These are phyloP conservation scores for Garrulus glandarius DNA, from an alignment of 2,797 vertebrate species.

Conservation along the genomic window DNA sequence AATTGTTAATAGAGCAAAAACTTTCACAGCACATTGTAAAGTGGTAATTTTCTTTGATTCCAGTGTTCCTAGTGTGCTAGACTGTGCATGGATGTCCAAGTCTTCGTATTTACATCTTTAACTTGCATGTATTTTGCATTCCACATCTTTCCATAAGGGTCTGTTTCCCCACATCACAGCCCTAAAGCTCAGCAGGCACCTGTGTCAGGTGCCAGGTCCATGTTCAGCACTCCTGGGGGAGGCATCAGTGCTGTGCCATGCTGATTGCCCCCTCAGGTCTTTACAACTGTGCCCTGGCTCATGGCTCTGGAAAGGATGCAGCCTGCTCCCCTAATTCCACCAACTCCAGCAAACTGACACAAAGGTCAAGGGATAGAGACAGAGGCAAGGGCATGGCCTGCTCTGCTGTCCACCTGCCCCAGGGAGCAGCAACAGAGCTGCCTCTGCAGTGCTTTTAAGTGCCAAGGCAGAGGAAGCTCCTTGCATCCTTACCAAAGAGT, in stretches of 20 bases:
- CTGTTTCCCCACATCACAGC: not conserved
- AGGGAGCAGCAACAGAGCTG: not conserved
- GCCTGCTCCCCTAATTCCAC: not conserved
- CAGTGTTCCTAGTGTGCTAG: no score
- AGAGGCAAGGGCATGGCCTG: not conserved
- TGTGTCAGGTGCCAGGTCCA: not conserved
- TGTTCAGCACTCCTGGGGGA: not conserved
- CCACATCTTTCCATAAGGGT: not conserved
- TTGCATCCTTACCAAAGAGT: not conserved
- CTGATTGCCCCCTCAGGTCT: not conserved
- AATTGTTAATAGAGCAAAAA: not conserved
- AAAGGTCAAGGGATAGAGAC: not conserved
- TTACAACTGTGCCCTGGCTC: not conserved
- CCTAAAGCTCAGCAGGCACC: not conserved
- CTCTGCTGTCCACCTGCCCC: not conserved
- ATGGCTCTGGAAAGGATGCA: not conserved
- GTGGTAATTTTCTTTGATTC: not conserved
- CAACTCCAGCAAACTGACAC: not conserved
- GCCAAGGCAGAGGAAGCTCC: not conserved
- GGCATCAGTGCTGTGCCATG: rapidly evolving
- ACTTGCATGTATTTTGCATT: rapidly evolving
- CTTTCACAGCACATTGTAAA: not conserved
- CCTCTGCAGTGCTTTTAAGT: not conserved
- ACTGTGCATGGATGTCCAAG: not conserved
- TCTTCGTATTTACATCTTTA: not conserved